A percentile compares a stretch with the other conserved stretches of the same genome.
Conservation (phyloP, 2,888 invertebrate genomes). For the Leistus spinibarbis region DNA sequence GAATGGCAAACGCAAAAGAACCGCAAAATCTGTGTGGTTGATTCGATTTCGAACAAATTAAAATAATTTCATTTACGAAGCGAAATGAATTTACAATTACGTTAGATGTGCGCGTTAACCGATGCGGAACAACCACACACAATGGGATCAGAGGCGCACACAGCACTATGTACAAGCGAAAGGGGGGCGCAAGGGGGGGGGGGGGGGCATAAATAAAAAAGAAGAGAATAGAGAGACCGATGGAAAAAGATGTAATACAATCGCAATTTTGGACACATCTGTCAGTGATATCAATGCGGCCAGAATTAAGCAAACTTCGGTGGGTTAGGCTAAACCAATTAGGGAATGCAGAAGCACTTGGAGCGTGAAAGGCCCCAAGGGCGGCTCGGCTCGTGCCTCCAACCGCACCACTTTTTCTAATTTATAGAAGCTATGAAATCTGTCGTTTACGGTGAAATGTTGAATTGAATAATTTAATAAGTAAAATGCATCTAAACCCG, state of each 20-base stretch:
- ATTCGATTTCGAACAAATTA: slow-evolving; percentile 30
- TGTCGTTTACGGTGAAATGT: no score
- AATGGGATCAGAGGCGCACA: slow-evolving; percentile 49
- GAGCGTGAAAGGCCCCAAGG: slow-evolving; percentile 52
- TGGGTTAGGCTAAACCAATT: slow-evolving; percentile 57
- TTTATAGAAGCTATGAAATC: no score
- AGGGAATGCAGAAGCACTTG: slow-evolving; percentile 54
- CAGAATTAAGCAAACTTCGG: slow-evolving; percentile 55
- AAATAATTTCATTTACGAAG: slow-evolving; percentile 32
- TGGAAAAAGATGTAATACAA: slow-evolving; percentile 38
- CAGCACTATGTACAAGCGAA: no score
- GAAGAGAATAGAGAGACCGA: background rate
- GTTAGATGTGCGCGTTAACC: slow-evolving; percentile 21
- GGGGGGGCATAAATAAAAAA: background rate
- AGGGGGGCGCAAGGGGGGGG: background rate
- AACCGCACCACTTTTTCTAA: background rate
- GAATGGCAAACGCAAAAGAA: slow-evolving; percentile 11
- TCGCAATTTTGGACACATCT: slow-evolving; percentile 51
- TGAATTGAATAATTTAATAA: no score
- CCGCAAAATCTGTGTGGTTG: slow-evolving; percentile 31
- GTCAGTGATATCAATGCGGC: slow-evolving; percentile 56
- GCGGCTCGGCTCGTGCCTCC: background rate
- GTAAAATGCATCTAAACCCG: no score
- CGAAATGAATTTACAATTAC: slow-evolving; percentile 37
- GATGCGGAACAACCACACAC: slow-evolving; percentile 44